phyloP scores from a whole-genome alignment of 2,888 invertebrate species.

The Blomia tropicalis region DNA sequence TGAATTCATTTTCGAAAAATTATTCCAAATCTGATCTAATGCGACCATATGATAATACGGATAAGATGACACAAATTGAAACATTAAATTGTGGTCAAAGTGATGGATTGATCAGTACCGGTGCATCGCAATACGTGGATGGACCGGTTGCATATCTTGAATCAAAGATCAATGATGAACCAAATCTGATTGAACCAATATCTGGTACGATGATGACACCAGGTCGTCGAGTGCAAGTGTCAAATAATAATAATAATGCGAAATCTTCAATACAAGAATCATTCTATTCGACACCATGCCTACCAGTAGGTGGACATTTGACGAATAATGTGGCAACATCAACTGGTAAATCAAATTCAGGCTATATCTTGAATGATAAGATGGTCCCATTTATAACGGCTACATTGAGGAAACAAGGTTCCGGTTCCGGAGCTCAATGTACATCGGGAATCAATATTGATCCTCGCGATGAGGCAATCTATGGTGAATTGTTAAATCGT shows the following conservation, averaged over 20 bases:
- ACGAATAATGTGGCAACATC: too few species aligned
- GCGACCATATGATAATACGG: not conserved
- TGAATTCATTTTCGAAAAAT: slow-evolving; percentile 17
- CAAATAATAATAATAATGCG: not conserved
- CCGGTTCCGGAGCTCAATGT: not conserved
- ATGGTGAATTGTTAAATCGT: not conserved
- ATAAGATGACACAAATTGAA: slow-evolving; percentile 4
- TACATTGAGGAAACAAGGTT: not conserved
- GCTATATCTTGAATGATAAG: not conserved
- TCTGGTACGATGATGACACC: too few species aligned
- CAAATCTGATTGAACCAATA: not conserved
- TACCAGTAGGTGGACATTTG: not conserved
- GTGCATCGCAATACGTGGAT: slow-evolving; percentile 7
- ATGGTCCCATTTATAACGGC: not conserved
- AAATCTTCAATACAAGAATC: not conserved
- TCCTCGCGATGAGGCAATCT: not conserved
- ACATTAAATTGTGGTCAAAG: slow-evolving; percentile 1
- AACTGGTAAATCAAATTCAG: not conserved
- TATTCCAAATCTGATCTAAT: slow-evolving; percentile 16
- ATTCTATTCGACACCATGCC: slow-evolving; percentile 8
- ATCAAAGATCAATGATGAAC: not conserved
- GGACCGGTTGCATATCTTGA: not conserved
- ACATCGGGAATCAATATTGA: not conserved
- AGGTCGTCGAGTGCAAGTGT: not conserved
- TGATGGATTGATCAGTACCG: not conserved